Conservation (phyloP, 1,140 invertebrate genomes). For the Nasonia giraulti region DNA sequence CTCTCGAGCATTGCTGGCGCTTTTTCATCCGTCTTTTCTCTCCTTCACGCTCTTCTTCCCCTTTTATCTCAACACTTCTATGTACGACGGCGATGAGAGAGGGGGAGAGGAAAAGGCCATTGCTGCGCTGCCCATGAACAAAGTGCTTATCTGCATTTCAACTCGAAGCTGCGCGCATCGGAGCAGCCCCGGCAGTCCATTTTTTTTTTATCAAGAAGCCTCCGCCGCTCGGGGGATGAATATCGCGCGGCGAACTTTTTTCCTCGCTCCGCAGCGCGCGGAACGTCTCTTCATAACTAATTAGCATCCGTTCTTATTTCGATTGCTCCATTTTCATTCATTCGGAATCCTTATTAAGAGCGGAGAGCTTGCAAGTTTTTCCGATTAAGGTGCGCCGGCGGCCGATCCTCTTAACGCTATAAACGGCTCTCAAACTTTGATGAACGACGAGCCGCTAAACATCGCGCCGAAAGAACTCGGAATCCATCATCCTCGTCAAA, state of each 20-base stretch:
- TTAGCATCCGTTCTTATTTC: neutral
- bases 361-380: neutral
- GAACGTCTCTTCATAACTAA: neutral
- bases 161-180: neutral
- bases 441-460: neutral
- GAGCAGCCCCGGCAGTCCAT: too few relatives aligned
- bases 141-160: conserved; percentile 4
- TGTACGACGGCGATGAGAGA: neutral
- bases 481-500: too few relatives aligned
- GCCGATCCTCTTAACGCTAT: neutral
- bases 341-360: neutral
- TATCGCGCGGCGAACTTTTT: neutral
- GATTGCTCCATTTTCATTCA: neutral
- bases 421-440: neutral
- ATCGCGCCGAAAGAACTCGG: neutral
- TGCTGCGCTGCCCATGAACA: neutral
- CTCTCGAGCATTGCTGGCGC: too few relatives aligned
- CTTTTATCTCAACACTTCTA: too few relatives aligned
- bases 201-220: too few relatives aligned
- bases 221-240: neutral
- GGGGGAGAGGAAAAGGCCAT: neutral
- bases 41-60: neutral
- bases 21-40: neutral
- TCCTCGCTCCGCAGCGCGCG: neutral
- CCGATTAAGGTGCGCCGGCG: neutral